Percentiles rank a stretch among this genome's conserved stretches.
Evolutionary conservation across 1,140 invertebrate genomes (phyloP).

Genomic region (Aradophagus sp.): DNA sequence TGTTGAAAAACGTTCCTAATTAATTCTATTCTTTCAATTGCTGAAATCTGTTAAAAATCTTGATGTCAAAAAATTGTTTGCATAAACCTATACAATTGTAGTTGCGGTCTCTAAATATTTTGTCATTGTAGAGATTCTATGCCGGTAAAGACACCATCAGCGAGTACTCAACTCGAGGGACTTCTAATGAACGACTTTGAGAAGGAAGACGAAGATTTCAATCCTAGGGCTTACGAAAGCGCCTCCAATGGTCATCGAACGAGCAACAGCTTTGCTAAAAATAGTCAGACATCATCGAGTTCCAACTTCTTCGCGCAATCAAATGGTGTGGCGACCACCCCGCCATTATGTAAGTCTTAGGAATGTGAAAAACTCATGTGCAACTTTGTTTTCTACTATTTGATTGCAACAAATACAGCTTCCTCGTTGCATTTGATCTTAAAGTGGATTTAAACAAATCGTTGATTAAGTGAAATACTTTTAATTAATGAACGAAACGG

Average conservation of each 20-base stretch:
- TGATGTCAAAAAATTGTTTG: too few relatives aligned
- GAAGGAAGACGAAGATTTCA: slow-evolving; percentile 79
- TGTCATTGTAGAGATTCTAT: slow-evolving; percentile 59
- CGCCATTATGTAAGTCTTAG: slow-evolving; percentile 79
- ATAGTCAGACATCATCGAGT: slow-evolving; percentile 66
- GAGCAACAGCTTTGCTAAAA: slow-evolving; percentile 69
- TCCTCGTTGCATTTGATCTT: too few relatives aligned
- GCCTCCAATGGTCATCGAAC: slow-evolving; percentile 73
- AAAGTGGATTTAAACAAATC: too few relatives aligned
- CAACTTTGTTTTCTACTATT: neutral
- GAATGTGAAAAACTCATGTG: slow-evolving; percentile 2
- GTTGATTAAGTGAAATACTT: too few relatives aligned
- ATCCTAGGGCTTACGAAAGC: slow-evolving; percentile 83
- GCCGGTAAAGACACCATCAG: slow-evolving; percentile 75
- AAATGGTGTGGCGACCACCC: slow-evolving; percentile 70
- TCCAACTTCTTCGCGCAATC: slow-evolving; percentile 68
- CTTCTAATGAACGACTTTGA: slow-evolving; percentile 88
- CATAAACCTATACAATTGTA: too few relatives aligned
- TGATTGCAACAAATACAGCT: too few relatives aligned
- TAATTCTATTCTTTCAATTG: too few relatives aligned
- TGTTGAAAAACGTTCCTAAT: too few relatives aligned
- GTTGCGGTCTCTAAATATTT: too few relatives aligned
- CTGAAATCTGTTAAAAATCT: too few relatives aligned
- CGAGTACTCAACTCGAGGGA: slow-evolving; percentile 84
- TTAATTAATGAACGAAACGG: too few relatives aligned